Evolutionary conservation across 2,888 invertebrate species (phyloP).

Genomic region (Cephus runcator): DNA sequence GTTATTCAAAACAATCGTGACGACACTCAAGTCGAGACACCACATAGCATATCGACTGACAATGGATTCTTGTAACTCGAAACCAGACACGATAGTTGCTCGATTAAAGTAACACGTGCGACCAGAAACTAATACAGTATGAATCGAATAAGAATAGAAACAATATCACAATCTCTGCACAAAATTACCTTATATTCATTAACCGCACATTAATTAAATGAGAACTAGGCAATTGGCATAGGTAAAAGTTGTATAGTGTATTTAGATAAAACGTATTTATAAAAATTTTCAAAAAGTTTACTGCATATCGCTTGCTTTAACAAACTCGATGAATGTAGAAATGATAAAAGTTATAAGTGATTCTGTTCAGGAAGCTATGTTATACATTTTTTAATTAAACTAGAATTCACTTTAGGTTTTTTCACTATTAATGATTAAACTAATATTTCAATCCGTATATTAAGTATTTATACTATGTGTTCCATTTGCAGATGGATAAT

Average conservation of each 20-base stretch:
- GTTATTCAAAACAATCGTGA: background rate
- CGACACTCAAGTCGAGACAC: background rate
- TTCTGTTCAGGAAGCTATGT: background rate
- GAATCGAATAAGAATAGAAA: background rate
- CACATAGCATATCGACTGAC: background rate
- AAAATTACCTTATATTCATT: too few species aligned
- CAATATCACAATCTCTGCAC: background rate
- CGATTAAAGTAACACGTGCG: background rate
- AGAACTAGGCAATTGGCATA: too few species aligned
- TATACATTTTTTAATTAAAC: background rate
- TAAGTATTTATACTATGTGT: background rate
- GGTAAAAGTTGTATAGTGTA: too few species aligned
- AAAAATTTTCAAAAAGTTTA: background rate
- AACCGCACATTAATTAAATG: too few species aligned
- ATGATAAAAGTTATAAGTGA: too few species aligned
- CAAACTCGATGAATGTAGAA: too few species aligned
- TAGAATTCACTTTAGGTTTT: too few species aligned
- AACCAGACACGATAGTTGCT: background rate
- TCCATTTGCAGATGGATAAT: slow-evolving; percentile 66
- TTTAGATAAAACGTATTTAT: background rate
- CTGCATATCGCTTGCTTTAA: background rate
- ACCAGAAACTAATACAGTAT: background rate
- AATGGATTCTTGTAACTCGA: background rate
- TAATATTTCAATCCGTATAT: background rate
- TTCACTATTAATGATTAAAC: background rate